A percentile compares a stretch with the other conserved stretches of the same genome.
Conservation (phyloP, 1,140 invertebrate genomes). For the Zaprionus ornatus region DNA sequence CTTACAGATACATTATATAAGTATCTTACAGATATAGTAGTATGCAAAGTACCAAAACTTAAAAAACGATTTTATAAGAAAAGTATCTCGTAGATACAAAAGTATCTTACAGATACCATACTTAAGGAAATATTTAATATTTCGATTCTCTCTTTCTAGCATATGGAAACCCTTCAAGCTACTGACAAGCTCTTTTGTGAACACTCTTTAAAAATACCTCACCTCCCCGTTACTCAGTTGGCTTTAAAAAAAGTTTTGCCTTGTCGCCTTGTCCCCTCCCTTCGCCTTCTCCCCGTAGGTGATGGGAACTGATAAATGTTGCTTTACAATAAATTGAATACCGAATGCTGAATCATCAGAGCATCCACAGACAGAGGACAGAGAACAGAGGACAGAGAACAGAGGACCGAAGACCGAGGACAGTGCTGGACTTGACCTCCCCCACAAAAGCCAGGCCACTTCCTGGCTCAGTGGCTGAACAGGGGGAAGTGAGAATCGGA, state of each 20-base stretch:
- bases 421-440: conserved; percentile 8
- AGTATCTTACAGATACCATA: no score
- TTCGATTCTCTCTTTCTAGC: neutral
- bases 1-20: no score
- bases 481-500: conserved; percentile 31
- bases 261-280: neutral
- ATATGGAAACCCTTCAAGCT: neutral
- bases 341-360: conserved; percentile 66
- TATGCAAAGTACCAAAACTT: no score
- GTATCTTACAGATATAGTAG: no score
- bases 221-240: neutral
- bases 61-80: no score
- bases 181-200: neutral
- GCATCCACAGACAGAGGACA: conserved; percentile 2
- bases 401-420: neutral
- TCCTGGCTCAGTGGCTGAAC: conserved; percentile 39
- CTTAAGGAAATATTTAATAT: no score
- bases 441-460: conserved; percentile 32
- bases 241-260: neutral
- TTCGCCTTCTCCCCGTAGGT: neutral
- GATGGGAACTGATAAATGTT: conserved; percentile 63
- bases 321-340: conserved; percentile 61
- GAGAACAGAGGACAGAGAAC: neutral
- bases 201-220: neutral
- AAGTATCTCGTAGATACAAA: no score